Evolutionary conservation across 2,888 invertebrate genomes (phyloP), one percentile per base, ranked within the genome.

Genomic region (Iphiclides podalirius): DNA sequence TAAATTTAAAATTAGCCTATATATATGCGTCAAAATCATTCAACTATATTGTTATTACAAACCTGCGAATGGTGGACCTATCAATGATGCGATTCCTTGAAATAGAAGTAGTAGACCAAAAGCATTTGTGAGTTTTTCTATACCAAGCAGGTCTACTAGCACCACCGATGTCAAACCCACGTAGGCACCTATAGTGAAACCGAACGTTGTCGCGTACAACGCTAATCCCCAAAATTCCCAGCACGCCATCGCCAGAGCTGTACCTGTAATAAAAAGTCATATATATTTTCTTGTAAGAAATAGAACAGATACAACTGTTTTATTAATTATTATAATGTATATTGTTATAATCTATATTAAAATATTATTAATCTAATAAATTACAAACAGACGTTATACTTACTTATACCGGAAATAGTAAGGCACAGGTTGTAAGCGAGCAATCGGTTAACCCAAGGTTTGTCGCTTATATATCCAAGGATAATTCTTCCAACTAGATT

Each of bases 141-240:
- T 86, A n/a, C 98, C 98, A 44, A 98, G 88, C 34, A 98, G 91
- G 80, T 98, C 98, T 16, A 98, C 98, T 52, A 98, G 91, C 57
- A 98, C 96, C 45, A 98, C 98, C 14, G 98, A 98, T 1, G 98
- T 98, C 43, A 98, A 90, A n/a, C 98, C 97, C 39, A 98, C 98
- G 76, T 98, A 98, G 51, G 98, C 98, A 59, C 98, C 97, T 66
- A 96, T 96, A 12, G 96, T 95, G 68, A 96, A 95, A 44, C 98
- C 98, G 73, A 95, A 98, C 7, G 93, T 90, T 26, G 91, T 90
- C 15, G 95, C 93, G 79, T 96, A 98, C 46, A 94, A 64, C 13
- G 93, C 92, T 64, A 98, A 90, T 6, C 94, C 89, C 66, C 90
- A 82, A 77, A 95, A 96, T 63, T 92, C 92, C 61, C 79, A 78